Evolutionary conservation across 2,797 vertebrate species (phyloP).

Genomic region (Pipistrellus kuhlii): DNA sequence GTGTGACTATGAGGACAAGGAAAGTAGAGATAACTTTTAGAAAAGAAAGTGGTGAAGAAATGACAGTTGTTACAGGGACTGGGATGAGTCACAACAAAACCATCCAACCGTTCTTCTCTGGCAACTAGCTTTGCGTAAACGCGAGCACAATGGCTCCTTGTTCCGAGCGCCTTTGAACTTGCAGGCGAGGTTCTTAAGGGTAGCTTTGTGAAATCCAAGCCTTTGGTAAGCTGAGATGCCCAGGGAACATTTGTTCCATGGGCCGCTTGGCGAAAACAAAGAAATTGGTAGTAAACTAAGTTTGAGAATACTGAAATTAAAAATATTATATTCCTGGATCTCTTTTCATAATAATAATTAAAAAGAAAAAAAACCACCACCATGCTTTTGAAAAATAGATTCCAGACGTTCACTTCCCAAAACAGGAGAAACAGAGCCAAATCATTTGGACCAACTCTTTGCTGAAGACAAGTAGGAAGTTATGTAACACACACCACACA

Average conservation of each 20-base stretch:
- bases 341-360: constrained; percentile 1
- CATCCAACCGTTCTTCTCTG: constrained; percentile 31
- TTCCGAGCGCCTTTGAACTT: constrained; percentile 57
- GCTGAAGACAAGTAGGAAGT: background rate
- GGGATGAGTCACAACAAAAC: constrained; percentile 64
- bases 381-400: background rate
- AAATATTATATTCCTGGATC: constrained; percentile 28
- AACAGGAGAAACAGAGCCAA: background rate
- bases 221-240: constrained; percentile 61
- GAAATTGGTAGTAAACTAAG: background rate
- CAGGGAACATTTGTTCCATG: constrained; percentile 33
- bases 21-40: background rate
- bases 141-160: constrained; percentile 74
- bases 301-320: constrained; percentile 56
- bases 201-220: constrained; percentile 70
- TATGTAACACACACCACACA: background rate
- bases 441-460: background rate
- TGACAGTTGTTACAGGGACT: background rate
- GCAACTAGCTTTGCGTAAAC: constrained; percentile 34
- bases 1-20: background rate
- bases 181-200: constrained; percentile 45
- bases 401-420: background rate
- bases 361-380: background rate
- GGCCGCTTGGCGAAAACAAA: constrained; percentile 41
- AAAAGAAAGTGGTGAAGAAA: constrained; percentile 43